Conservation (phyloP, 2,113 vertebrate species). For the Macroglossus sobrinus region DNA sequence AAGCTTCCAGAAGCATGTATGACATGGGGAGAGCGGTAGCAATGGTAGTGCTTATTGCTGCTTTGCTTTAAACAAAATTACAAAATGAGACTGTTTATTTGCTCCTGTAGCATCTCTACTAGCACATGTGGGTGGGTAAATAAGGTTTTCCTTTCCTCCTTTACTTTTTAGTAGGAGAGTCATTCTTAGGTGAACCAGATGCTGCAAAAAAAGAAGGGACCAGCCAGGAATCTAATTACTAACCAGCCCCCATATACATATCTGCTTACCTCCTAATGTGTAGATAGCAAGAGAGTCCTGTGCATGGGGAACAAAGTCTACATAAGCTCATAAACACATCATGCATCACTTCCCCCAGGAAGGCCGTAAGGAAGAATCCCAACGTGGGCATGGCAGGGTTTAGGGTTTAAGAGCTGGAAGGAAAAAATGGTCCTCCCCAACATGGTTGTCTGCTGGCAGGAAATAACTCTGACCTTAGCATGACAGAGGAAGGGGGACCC, state of each 20-base stretch:
- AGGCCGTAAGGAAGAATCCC: background rate
- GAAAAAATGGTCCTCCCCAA: background rate
- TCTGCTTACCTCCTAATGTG: background rate
- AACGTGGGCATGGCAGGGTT: background rate
- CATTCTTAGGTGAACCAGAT: background rate
- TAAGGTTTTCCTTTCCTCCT: background rate
- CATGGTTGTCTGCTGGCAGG: background rate
- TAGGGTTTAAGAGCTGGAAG: background rate
- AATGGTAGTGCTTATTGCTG: background rate
- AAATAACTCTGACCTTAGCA: background rate
- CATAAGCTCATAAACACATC: background rate
- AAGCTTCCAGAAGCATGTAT: background rate
- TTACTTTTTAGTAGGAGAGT: background rate
- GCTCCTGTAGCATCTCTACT: background rate
- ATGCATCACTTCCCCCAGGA: rapidly evolving
- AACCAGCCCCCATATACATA: background rate
- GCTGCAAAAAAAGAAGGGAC: background rate
- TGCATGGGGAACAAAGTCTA: background rate
- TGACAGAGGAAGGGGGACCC: background rate
- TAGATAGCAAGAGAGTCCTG: background rate
- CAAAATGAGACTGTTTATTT: rapidly evolving
- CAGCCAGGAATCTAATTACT: background rate
- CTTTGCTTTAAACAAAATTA: background rate
- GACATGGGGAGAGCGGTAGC: background rate
- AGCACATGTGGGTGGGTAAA: background rate